Evolutionary conservation across 2,888 invertebrate genomes (phyloP).

Genomic region (Dryocosmus kuriphilus): DNA sequence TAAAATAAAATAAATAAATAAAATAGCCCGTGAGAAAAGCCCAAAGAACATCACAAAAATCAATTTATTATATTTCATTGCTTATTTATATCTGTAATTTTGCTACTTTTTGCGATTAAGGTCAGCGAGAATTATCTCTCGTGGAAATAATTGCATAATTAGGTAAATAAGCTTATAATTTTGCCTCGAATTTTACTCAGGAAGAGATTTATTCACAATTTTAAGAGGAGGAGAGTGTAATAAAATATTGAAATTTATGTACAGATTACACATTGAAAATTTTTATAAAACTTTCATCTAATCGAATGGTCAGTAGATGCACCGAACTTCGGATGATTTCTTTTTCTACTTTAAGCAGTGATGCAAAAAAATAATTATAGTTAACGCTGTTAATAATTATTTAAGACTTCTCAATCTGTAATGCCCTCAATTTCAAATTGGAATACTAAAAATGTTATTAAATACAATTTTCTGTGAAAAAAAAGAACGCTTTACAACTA

Average conservation of each 20-base stretch:
- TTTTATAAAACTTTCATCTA: not conserved
- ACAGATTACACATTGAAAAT: not conserved
- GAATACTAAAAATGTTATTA: no score
- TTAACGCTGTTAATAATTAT: no score
- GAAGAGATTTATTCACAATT: not conserved
- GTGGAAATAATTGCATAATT: not conserved
- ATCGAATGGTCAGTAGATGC: no score
- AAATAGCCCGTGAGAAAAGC: conserved; percentile 10
- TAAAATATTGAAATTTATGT: not conserved
- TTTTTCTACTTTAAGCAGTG: no score
- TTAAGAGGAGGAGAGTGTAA: not conserved
- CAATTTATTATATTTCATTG: conserved; percentile 17
- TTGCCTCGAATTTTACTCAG: not conserved
- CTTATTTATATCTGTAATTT: conserved; percentile 19
- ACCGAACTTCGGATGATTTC: no score
- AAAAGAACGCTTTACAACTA: no score
- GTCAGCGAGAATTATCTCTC: not conserved
- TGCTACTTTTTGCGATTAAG: conserved; percentile 2
- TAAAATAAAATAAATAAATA: conserved; percentile 29
- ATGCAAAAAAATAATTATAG: no score
- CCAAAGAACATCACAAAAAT: conserved; percentile 7
- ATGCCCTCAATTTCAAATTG: no score
- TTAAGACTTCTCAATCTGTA: no score
- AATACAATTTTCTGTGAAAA: no score
- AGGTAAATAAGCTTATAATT: not conserved